A percentile compares a stretch with the other conserved stretches of the same genome.
These are phyloP conservation scores for Syncerus caffer DNA, from an alignment of 2,797 vertebrate species.

Conservation along the genomic window DNA sequence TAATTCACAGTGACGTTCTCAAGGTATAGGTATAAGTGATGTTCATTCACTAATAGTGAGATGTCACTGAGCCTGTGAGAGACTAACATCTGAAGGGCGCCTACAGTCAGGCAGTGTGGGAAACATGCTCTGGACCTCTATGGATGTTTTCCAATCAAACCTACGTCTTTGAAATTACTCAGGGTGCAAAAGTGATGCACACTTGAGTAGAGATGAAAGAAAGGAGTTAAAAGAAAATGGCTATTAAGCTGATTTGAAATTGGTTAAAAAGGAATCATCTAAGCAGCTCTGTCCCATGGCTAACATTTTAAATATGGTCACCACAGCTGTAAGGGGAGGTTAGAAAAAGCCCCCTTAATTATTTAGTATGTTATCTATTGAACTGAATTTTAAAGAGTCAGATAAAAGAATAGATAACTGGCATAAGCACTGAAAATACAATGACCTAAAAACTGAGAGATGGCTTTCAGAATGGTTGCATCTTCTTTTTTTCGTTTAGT, in stretches of 20 bases:
- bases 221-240: not conserved
- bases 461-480: not conserved
- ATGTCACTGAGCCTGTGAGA: not conserved
- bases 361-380: not conserved
- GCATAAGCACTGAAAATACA: not conserved
- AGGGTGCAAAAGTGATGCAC: not conserved
- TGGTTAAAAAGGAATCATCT: conserved; percentile 22
- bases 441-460: not conserved
- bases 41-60: conserved; percentile 15
- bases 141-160: conserved; percentile 27
- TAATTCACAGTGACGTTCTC: conserved; percentile 55
- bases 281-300: not conserved
- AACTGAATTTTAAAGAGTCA: not conserved
- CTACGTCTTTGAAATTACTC: not conserved
- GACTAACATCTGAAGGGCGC: not conserved
- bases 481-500: not conserved
- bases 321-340: not conserved
- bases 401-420: not conserved
- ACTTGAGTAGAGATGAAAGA: conserved; percentile 21
- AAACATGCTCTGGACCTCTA: conserved; percentile 19
- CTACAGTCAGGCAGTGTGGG: not conserved
- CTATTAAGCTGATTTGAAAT: not conserved
- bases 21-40: conserved; percentile 41
- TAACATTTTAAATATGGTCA: conserved; percentile 31
- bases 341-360: conserved; percentile 9